phyloP scores from a whole-genome alignment of 2,888 invertebrate species.

The Saturnia japonica region DNA sequence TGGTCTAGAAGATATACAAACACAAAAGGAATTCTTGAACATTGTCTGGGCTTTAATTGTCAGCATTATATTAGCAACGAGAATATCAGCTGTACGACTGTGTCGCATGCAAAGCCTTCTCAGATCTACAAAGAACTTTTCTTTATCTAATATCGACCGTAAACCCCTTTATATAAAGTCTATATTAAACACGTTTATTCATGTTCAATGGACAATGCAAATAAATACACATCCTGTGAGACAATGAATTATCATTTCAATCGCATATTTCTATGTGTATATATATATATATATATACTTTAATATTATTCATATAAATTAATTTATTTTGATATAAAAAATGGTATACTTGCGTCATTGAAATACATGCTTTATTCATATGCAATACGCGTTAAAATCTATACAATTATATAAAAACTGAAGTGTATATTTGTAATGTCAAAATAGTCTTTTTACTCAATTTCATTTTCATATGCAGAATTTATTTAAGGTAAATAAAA shows the following conservation, averaged over 20 bases:
- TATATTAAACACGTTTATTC: slow-evolving; percentile 19
- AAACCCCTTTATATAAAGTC: slow-evolving; percentile 23
- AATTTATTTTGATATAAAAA: neutral
- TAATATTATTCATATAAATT: neutral
- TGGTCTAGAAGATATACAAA: slow-evolving; percentile 26
- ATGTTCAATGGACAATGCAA: slow-evolving; percentile 35
- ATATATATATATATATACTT: too few relatives aligned
- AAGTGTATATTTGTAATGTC: too few relatives aligned
- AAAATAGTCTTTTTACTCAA: too few relatives aligned
- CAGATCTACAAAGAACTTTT: slow-evolving; percentile 23
- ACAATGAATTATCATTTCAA: slow-evolving; percentile 52
- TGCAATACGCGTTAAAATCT: neutral
- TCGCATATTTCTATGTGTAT: slow-evolving; percentile 45
- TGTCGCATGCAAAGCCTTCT: slow-evolving; percentile 20
- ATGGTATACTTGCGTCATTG: neutral
- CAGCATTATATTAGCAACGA: slow-evolving; percentile 22
- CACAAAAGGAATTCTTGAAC: slow-evolving; percentile 54
- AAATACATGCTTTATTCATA: neutral
- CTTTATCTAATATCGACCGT: slow-evolving; percentile 28
- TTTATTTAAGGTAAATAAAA: too few relatives aligned
- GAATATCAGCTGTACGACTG: slow-evolving; percentile 29
- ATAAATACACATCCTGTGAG: slow-evolving; percentile 45
- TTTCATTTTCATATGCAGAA: too few relatives aligned
- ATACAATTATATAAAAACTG: too few relatives aligned
- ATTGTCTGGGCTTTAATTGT: slow-evolving; percentile 62